A percentile compares a stretch with the other conserved stretches of the same genome.
Evolutionary conservation across 2,113 vertebrate species (phyloP).

Genomic region (Athene noctua): DNA sequence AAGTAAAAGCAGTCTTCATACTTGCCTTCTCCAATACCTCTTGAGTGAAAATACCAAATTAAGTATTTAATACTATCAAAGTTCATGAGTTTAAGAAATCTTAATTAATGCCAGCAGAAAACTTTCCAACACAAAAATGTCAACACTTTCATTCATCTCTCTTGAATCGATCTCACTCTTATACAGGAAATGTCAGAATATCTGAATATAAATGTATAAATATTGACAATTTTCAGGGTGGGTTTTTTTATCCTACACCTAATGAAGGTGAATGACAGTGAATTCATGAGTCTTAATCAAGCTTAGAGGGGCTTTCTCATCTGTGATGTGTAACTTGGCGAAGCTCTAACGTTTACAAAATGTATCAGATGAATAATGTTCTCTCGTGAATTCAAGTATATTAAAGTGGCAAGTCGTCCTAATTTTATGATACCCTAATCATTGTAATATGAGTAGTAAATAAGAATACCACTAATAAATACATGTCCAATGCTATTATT

Average conservation of each 20-base stretch:
- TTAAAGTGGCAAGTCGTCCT: slow-evolving; percentile 21
- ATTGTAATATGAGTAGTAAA: slow-evolving; percentile 17
- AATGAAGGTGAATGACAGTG: slow-evolving; percentile 41
- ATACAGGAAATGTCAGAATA: slow-evolving; percentile 19
- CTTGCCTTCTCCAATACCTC: not conserved
- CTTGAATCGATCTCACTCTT: not conserved
- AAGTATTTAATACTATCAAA: not conserved
- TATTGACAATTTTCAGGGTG: slow-evolving; percentile 17
- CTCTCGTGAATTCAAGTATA: slow-evolving; percentile 30
- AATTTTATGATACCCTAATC: slow-evolving; percentile 52
- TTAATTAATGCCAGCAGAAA: slow-evolving; percentile 42
- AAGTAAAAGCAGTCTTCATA: not conserved
- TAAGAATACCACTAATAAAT: slow-evolving; percentile 37
- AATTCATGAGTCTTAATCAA: slow-evolving; percentile 3
- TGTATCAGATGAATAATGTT: slow-evolving; percentile 45
- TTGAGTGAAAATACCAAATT: not conserved
- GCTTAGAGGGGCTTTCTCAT: not conserved
- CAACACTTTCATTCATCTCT: not conserved
- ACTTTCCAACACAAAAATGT: slow-evolving; percentile 12
- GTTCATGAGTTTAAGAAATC: not conserved
- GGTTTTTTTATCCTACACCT: not conserved
- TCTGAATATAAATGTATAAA: slow-evolving; percentile 41
- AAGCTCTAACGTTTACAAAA: slow-evolving; percentile 51
- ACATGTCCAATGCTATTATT: slow-evolving; percentile 9
- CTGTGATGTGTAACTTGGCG: not conserved